Evolutionary conservation across 2,797 vertebrate genomes (phyloP).

Genomic region (Coregonus suidteri): DNA sequence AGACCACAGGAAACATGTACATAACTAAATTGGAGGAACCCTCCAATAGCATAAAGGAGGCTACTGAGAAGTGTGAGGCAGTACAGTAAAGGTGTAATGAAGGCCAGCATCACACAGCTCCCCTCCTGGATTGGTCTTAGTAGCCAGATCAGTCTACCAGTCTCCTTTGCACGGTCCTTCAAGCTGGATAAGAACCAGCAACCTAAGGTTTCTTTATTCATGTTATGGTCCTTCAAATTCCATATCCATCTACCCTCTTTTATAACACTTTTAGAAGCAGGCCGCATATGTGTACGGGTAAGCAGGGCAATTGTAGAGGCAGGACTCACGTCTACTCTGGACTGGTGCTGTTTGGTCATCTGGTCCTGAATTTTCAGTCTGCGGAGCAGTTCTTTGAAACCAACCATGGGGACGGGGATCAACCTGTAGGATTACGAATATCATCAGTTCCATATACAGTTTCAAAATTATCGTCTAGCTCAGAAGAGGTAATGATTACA

Average conservation of each 20-base stretch:
- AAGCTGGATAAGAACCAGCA: too few species aligned
- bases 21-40: not conserved
- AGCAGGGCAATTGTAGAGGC: not conserved
- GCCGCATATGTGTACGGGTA: not conserved
- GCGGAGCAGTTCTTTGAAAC: slow-evolving; percentile 93
- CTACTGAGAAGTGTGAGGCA: not conserved
- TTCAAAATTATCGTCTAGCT: not conserved
- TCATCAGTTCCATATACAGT: not conserved
- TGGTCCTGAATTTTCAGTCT: slow-evolving; percentile 96
- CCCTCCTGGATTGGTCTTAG: not conserved
- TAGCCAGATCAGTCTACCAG: too few species aligned
- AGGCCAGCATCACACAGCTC: not conserved
- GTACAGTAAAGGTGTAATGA: not conserved
- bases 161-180: too few species aligned
- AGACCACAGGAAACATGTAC: not conserved
- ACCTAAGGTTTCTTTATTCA: not conserved
- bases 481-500: too few species aligned
- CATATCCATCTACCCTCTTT: not conserved
- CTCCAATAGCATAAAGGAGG: not conserved
- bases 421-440: slow-evolving; percentile 71
- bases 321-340: slow-evolving; percentile 90
- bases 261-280: not conserved
- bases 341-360: slow-evolving; percentile 99
- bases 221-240: not conserved
- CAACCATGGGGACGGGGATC: slow-evolving; percentile 97